Evolutionary conservation across 2,797 vertebrate species (phyloP).

Genomic region (Urosaurus nigricauda): DNA sequence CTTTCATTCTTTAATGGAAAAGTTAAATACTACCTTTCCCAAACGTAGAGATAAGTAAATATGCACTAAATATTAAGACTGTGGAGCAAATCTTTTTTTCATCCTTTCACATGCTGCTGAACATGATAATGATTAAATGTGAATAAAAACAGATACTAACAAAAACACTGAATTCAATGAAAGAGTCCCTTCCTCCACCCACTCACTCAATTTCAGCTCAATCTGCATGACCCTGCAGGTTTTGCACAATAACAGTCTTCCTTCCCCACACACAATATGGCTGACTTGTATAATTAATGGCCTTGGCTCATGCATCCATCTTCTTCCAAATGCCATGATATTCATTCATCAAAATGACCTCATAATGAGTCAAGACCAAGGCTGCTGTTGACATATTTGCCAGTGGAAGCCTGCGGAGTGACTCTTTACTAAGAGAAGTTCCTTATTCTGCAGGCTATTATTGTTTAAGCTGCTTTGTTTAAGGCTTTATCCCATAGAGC

Average conservation of each 20-base stretch:
- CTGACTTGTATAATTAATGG: slow-evolving; percentile 6
- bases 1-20: slow-evolving; percentile 56
- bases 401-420: neutral
- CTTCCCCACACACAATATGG: neutral
- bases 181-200: slow-evolving; percentile 25
- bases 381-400: neutral
- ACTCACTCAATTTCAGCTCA: neutral
- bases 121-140: slow-evolving; percentile 29
- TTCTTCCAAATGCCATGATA: slow-evolving; percentile 11
- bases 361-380: neutral
- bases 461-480: neutral
- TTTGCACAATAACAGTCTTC: neutral
- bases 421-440: neutral
- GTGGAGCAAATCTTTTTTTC: slow-evolving; percentile 54
- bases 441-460: neutral
- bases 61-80: slow-evolving; percentile 50
- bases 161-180: slow-evolving; percentile 41
- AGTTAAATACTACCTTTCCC: slow-evolving; percentile 58
- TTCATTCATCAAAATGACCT: slow-evolving; percentile 4
- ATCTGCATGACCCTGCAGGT: slow-evolving; percentile 20
- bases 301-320: slow-evolving; percentile 1
- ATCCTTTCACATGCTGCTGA: slow-evolving; percentile 52
- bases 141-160: neutral
- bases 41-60: slow-evolving; percentile 65
- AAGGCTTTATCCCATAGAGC: neutral